Percentiles rank a stretch among this genome's conserved stretches.
phyloP scores from a whole-genome alignment of 2,888 invertebrate genomes.

The Hydrotaea cyrtoneurina region DNA sequence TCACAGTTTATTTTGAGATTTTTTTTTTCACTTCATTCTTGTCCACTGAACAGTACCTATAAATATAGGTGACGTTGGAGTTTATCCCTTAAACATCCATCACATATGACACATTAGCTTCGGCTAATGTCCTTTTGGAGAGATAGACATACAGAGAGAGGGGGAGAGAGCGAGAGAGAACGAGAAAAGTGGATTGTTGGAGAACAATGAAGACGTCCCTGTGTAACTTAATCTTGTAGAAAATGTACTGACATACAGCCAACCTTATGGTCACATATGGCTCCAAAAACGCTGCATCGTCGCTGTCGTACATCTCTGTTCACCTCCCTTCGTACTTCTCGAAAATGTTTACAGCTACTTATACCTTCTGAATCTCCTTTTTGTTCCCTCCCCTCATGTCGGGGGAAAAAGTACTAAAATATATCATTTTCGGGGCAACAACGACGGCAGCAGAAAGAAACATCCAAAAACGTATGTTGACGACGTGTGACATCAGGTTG shows the following conservation, averaged over 20 bases:
- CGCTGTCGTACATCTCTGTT: no score
- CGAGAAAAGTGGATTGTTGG: neutral
- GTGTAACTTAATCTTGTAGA: constrained; percentile 17
- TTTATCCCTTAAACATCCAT: constrained; percentile 42
- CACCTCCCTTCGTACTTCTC: neutral
- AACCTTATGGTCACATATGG: constrained; percentile 61
- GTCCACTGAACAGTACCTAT: neutral
- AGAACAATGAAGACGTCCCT: neutral
- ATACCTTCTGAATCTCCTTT: no score
- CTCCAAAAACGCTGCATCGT: constrained; percentile 45
- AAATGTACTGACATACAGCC: neutral
- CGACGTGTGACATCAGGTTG: constrained; percentile 66
- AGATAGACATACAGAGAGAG: neutral
- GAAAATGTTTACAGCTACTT: neutral
- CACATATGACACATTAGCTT: constrained; percentile 60
- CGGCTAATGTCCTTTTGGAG: constrained; percentile 54
- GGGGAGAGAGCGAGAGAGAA: neutral
- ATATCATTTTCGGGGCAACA: constrained; percentile 9
- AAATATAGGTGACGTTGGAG: neutral
- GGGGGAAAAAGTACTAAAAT: neutral
- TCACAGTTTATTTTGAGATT: neutral
- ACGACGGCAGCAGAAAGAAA: neutral
- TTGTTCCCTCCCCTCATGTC: neutral
- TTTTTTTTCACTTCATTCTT: neutral
- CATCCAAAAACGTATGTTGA: constrained; percentile 45